phyloP scores from a whole-genome alignment of 2,113 vertebrate genomes.

The Myocastor coypus region DNA sequence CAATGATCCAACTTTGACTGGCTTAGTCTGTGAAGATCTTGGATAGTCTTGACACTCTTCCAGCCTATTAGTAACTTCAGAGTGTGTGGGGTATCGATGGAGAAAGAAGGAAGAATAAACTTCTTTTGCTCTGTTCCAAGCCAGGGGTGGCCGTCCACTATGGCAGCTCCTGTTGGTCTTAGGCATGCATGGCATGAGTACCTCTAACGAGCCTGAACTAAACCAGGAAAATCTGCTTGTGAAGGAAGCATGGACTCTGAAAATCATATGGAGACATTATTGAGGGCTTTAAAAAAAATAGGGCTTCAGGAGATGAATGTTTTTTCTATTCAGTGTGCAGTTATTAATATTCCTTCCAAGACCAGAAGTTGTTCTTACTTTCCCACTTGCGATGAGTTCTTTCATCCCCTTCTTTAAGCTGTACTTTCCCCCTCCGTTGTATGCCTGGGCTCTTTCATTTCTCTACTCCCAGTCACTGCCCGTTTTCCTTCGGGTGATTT shows the following conservation, averaged over 20 bases:
- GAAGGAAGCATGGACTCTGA: neutral
- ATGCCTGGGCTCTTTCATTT: constrained; percentile 60
- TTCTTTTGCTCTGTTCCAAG: neutral
- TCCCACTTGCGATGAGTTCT: constrained; percentile 51
- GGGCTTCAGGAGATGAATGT: constrained; percentile 20
- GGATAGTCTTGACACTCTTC: neutral
- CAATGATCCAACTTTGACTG: neutral
- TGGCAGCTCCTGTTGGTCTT: neutral
- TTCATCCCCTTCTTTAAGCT: constrained; percentile 49
- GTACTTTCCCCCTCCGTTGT: constrained; percentile 12
- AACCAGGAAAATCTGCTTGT: neutral
- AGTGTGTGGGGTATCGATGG: neutral
- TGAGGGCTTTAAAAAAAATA: neutral
- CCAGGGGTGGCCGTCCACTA: neutral
- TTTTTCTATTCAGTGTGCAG: constrained; percentile 36
- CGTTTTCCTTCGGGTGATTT: constrained; percentile 60
- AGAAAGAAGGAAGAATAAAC: neutral
- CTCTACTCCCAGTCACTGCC: constrained; percentile 49
- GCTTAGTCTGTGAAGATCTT: neutral
- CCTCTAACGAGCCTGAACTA: neutral
- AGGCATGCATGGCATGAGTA: neutral
- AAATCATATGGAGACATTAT: neutral
- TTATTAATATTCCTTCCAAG: constrained; percentile 66
- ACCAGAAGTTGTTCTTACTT: constrained; percentile 23
- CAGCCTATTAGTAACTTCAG: neutral